phyloP scores from a whole-genome alignment of 2,797 vertebrate genomes.

The Lagothrix lagotricha region DNA sequence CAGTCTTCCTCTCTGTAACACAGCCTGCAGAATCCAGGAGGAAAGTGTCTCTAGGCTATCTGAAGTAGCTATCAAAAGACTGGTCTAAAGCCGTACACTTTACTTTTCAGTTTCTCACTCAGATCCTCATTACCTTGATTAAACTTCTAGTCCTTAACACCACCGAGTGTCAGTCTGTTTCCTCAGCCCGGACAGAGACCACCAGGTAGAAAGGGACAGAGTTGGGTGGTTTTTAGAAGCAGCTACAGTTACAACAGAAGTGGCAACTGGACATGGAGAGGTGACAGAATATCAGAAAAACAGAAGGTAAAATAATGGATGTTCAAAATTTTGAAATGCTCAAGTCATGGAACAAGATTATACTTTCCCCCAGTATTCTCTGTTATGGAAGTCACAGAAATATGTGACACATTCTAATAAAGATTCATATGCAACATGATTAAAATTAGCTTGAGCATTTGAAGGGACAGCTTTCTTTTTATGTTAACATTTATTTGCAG shows the following conservation, averaged over 20 bases:
- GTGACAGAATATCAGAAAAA: not conserved
- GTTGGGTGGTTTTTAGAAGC: constrained; percentile 55
- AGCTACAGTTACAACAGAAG: not conserved
- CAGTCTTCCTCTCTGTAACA: not conserved
- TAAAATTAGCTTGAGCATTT: not conserved
- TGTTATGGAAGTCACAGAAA: not conserved
- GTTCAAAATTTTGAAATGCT: not conserved
- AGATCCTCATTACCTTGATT: not conserved
- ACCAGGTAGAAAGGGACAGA: not conserved
- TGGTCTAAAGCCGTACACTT: not conserved
- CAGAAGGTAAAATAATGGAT: not conserved
- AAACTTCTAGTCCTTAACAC: not conserved
- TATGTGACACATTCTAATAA: not conserved
- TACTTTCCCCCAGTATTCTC: not conserved
- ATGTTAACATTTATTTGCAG: not conserved
- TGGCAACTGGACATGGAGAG: not conserved
- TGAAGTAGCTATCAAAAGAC: not conserved
- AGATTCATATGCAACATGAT: not conserved
- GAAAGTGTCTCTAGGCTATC: not conserved
- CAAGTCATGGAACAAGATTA: not conserved
- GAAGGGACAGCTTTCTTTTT: not conserved
- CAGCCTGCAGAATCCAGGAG: not conserved
- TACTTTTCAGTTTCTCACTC: not conserved
- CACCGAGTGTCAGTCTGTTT: not conserved
- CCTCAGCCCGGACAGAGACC: not conserved